phyloP scores from a whole-genome alignment of 1,140 invertebrate species.

The Gryon sp. region DNA sequence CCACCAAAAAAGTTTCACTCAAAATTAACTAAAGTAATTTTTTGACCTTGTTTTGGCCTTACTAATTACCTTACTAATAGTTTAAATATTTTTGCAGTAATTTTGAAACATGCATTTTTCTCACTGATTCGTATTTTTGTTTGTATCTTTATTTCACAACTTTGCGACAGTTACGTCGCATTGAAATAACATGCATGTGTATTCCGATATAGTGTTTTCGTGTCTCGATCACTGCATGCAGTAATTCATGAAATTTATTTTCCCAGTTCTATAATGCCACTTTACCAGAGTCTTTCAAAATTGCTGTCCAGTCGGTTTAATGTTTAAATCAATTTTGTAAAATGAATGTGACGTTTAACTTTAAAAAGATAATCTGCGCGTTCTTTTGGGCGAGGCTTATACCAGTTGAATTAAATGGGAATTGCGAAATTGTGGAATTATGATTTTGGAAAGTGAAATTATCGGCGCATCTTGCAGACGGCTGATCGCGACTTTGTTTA shows the following conservation, averaged over 20 bases:
- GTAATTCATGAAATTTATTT: slow-evolving; percentile 52
- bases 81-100: no score
- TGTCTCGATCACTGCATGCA: slow-evolving; percentile 13
- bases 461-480: slow-evolving; percentile 18
- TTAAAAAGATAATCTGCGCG: slow-evolving; percentile 29
- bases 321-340: slow-evolving; percentile 48
- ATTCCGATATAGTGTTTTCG: slow-evolving; percentile 29
- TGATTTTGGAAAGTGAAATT: slow-evolving; percentile 49
- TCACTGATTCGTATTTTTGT: not conserved
- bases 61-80: no score
- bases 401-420: not conserved
- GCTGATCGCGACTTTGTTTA: slow-evolving; percentile 14
- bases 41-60: no score
- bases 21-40: no score
- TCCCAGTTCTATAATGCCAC: slow-evolving; percentile 19
- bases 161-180: slow-evolving; percentile 9
- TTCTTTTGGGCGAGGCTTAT: slow-evolving; percentile 2
- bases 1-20: no score
- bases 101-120: no score
- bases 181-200: not conserved
- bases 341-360: slow-evolving; percentile 19
- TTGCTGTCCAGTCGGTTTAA: slow-evolving; percentile 6
- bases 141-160: slow-evolving; percentile 22
- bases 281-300: slow-evolving; percentile 16
- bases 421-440: slow-evolving; percentile 34